Percentiles rank a stretch among this genome's conserved stretches.
Evolutionary conservation across 2,797 vertebrate genomes (phyloP).

Genomic region (Atherinosoma microstoma): DNA sequence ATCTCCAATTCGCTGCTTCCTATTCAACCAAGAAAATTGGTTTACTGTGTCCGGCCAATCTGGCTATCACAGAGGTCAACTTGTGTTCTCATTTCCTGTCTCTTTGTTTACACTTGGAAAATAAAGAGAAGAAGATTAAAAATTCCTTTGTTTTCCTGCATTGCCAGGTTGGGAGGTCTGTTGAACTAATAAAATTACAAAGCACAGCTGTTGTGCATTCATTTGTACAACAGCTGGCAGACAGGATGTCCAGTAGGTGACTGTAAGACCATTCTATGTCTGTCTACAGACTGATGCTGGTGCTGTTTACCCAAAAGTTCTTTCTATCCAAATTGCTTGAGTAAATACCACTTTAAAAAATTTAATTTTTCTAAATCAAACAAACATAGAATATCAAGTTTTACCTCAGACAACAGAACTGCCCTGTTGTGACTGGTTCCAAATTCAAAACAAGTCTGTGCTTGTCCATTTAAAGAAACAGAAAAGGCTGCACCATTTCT

Average conservation of each 20-base stretch:
- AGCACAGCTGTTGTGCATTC: slow-evolving; percentile 26
- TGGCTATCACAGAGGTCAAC: slow-evolving; percentile 68
- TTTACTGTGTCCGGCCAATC: slow-evolving; percentile 74
- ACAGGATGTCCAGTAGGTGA: slow-evolving; percentile 12
- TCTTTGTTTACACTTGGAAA: slow-evolving; percentile 26
- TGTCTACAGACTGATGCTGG: slow-evolving; percentile 2
- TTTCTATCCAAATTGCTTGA: neutral
- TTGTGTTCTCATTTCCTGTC: slow-evolving; percentile 76
- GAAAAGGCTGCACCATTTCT: no score
- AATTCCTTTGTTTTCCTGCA: slow-evolving; percentile 46
- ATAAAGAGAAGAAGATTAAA: slow-evolving; percentile 16
- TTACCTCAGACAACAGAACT: neutral
- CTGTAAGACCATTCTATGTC: slow-evolving; percentile 7
- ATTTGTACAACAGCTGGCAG: slow-evolving; percentile 31
- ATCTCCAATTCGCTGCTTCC: slow-evolving; percentile 67
- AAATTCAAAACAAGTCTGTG: neutral
- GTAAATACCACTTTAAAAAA: no score
- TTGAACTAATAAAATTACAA: slow-evolving; percentile 57
- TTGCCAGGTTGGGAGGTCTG: slow-evolving; percentile 43
- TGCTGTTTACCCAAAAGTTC: neutral
- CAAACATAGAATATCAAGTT: neutral
- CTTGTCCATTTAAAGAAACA: no score
- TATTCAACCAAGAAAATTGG: slow-evolving; percentile 72
- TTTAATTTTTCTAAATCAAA: neutral
- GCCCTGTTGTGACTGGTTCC: neutral